Percentiles rank a stretch among this genome's conserved stretches.
Conservation (phyloP, 2,113 vertebrate species). For the Lontra canadensis region DNA sequence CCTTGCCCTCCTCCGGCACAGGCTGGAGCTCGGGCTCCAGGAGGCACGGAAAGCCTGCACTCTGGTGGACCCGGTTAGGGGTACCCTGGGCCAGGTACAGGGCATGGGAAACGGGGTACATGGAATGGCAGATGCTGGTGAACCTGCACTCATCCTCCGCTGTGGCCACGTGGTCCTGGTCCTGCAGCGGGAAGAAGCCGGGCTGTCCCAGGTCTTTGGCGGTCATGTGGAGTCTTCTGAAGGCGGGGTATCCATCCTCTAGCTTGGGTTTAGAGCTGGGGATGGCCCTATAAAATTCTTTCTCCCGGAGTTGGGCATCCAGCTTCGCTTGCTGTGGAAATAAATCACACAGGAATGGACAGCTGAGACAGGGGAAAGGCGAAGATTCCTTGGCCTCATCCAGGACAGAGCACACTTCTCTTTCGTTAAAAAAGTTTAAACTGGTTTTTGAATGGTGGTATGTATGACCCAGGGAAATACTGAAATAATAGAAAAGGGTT, state of each 20-base stretch:
- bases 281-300: slow-evolving; percentile 58
- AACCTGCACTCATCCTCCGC: accelerated
- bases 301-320: slow-evolving; percentile 63
- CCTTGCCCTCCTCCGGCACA: neutral
- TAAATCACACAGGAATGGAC: neutral
- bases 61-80: neutral
- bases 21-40: slow-evolving; percentile 39
- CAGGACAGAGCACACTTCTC: neutral
- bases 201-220: slow-evolving; percentile 58
- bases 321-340: slow-evolving; percentile 74
- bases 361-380: accelerated
- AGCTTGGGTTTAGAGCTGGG: neutral
- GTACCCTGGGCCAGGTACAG: neutral
- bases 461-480: neutral
- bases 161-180: accelerated
- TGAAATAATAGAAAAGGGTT: neutral
- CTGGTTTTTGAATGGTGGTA: neutral
- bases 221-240: slow-evolving; percentile 34
- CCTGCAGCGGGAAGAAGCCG: slow-evolving; percentile 40
- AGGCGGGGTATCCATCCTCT: slow-evolving; percentile 44
- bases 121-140: neutral
- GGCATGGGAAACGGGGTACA: neutral
- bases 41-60: neutral
- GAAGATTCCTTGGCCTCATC: accelerated
- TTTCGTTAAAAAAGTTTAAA: neutral